A percentile compares a stretch with the other conserved stretches of the same genome.
These are phyloP conservation scores for Tetropium fuscum DNA, from an alignment of 2,888 invertebrate species.

Conservation along the genomic window DNA sequence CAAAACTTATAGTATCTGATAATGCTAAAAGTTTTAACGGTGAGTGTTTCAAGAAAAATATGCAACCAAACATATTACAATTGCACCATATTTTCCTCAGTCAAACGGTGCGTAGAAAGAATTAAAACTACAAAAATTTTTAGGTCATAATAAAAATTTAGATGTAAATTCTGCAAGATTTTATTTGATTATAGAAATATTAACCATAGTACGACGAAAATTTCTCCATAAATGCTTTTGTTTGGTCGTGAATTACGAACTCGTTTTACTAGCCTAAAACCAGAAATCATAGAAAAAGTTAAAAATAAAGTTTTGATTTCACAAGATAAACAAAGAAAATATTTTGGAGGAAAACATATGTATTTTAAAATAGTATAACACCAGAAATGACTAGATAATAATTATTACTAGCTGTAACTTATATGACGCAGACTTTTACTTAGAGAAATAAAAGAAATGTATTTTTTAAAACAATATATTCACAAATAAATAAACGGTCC, in stretches of 20 bases:
- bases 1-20: constrained; percentile 46
- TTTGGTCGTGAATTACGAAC: constrained; percentile 27
- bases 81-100: constrained; percentile 31
- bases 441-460: too few species aligned
- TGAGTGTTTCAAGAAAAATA: constrained; percentile 27
- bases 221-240: constrained; percentile 22
- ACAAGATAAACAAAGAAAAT: constrained; percentile 12
- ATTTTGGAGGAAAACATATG: constrained; percentile 13
- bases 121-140: constrained; percentile 28
- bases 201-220: constrained; percentile 25
- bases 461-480: too few species aligned
- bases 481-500: too few species aligned
- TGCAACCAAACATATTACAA: constrained; percentile 30
- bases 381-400: too few species aligned
- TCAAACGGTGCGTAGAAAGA: constrained; percentile 43
- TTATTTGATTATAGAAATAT: constrained; percentile 34
- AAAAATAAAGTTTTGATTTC: not conserved
- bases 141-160: constrained; percentile 9
- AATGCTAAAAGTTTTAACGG: constrained; percentile 49
- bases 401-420: too few species aligned
- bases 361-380: too few species aligned
- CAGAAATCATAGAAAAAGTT: not conserved
- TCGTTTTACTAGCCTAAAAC: constrained; percentile 8
- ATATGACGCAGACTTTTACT: too few species aligned
- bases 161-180: constrained; percentile 24